Base-by-base conservation (phyloP, 2,888 invertebrate species). In the Melipona bicolor region DNA sequence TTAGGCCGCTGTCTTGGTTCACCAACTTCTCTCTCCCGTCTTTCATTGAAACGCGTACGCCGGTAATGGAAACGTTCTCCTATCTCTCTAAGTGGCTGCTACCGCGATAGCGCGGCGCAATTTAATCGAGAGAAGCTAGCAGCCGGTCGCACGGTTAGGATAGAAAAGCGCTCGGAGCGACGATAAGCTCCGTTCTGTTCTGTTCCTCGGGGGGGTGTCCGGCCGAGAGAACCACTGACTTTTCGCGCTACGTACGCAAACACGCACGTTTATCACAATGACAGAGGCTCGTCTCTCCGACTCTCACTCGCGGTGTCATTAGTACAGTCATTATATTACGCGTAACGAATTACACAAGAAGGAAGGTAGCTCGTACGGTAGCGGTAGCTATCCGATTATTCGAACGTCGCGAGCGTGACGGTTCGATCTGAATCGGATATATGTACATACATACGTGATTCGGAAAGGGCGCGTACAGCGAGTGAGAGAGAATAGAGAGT, bases 1-100 rank as follows among this genome's bases (percentile, higher is more conserved):
- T 86, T 83, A 87, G 85, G 78, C 70, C 78, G 76, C 24, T 68
- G 78, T 79, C 78, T 81, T 67, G 74, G 24, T 84, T 83, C 77
- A 59, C 68, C 59, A 67, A 86, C 62, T 73, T 72, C 62, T 52
- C 62, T 52, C 69, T 52, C 64, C 43, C 61, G 67, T 64, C 50
- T 72, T 79, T 70, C 76, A 69, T 82, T 59, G 70, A 71, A 70
- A 67, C 36, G 80, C 70, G 54, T 54, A 64, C 54, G 24, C 77
- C 64, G 21, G 70, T 77, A 71, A 80, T 67, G 80, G 77, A 71
- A 71, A 67, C 80, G 71, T 80, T 77, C 77, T 52, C 64, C 77
- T 78, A 68, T 72, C 81, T 67, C 36, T 9, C 27, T 61, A 36
- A 80, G 72, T 56, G 77, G 71, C 52, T 27, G 61, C 71, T 68